Evolutionary conservation across 2,113 vertebrate species (phyloP).

Genomic region (Choloepus hoffmanni): DNA sequence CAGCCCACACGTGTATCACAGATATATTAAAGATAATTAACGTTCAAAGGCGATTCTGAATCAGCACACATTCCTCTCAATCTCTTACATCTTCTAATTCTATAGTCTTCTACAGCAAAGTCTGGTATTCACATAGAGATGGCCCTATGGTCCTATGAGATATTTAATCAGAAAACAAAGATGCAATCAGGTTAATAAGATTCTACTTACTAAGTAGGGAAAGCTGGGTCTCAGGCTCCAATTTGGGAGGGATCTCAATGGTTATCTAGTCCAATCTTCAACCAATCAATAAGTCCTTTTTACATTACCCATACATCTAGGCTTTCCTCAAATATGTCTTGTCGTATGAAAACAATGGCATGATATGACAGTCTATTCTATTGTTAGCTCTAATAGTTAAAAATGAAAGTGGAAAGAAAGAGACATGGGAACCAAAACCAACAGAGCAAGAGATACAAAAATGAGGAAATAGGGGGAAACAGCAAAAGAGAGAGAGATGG

Average conservation of each 20-base stretch:
- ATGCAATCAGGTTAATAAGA: not conserved
- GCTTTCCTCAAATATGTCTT: not conserved
- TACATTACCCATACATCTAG: not conserved
- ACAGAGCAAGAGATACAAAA: not conserved
- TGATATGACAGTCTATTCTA: not conserved
- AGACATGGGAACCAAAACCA: conserved; percentile 19
- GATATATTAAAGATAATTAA: not conserved
- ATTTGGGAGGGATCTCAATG: conserved; percentile 4
- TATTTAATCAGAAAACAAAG: conserved; percentile 40
- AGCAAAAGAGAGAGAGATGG: conserved; percentile 22
- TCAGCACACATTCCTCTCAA: not conserved
- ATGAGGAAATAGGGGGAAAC: not conserved
- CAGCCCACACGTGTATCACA: not conserved
- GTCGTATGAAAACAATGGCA: conserved; percentile 2
- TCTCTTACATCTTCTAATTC: conserved; percentile 28
- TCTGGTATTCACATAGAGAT: not conserved
- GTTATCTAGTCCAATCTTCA: conserved; percentile 38
- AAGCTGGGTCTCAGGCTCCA: not conserved
- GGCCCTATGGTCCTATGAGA: not conserved
- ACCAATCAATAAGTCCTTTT: not conserved
- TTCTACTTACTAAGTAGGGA: not conserved
- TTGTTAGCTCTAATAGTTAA: not conserved
- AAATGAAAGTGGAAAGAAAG: conserved; percentile 31
- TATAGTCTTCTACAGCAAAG: not conserved
- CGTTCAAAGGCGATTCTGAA: not conserved